Base-by-base conservation (phyloP, 2,113 vertebrate genomes). In the Poeciliopsis retropinna region DNA sequence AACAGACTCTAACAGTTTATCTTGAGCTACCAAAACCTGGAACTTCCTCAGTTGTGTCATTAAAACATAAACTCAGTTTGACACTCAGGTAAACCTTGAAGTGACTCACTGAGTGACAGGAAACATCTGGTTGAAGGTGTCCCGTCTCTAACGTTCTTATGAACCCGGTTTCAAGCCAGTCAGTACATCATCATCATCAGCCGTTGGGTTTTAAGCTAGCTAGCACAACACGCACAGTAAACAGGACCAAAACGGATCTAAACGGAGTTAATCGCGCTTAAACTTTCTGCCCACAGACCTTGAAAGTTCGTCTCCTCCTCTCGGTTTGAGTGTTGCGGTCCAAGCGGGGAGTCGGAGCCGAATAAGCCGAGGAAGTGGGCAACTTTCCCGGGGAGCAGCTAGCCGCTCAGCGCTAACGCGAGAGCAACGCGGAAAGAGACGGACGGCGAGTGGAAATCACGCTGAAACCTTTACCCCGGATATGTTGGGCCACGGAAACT, bases 321-420 rank as follows among this genome's bases (percentile, higher is more conserved):
- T 68, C 27, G 70, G 70, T 27, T 30, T 29, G n/a, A 68, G 17
- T 51, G 6, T 27, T 2, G 32, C 13, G 41, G 47, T 27, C 32
- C 69, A 75, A 64, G 29, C 29, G 27, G 13, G 5, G 6, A 41
- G 22, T 2, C 60, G 1, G 32, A 6, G 29, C 37, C 25, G 13
- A 31, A 60, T 27, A 19, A 80, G 62, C 14, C 0, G 13, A 12
- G 32, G 8, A 57, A 72, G 11, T 63, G 2, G 64, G 66, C 32
- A 73, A 70, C 32, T 83, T 77, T 68, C 41, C 39, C 34, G 28
- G 5, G 47, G 31, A 75, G 25, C 65, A 65, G 63, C 13, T 75
- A 84, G 81, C 88, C 62, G 78, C 84, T 79, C n/a, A 1, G 71
- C 31, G 89, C 85, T 87, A 88, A 76, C 29, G 27, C 39, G 75